Conservation (phyloP, 2,797 vertebrate species). For the Discoglossus pictus region DNA sequence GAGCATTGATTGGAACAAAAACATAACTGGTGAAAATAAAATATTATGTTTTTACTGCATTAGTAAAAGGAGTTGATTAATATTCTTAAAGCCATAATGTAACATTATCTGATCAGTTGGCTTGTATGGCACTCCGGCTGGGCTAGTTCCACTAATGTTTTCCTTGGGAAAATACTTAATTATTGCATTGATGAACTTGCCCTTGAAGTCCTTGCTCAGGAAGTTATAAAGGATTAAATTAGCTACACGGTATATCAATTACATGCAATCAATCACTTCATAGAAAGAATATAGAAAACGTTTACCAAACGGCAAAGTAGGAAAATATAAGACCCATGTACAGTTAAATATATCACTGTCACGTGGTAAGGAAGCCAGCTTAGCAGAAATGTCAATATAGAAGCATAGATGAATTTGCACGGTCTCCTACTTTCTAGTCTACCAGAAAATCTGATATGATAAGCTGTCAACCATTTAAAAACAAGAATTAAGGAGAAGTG, state of each 20-base stretch:
- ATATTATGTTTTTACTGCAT: too few relatives aligned
- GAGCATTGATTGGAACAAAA: too few relatives aligned
- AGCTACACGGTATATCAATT: constrained; percentile 84
- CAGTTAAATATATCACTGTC: constrained; percentile 71
- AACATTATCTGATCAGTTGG: too few relatives aligned
- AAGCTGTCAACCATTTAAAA: constrained; percentile 82
- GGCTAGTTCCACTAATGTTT: constrained; percentile 27
- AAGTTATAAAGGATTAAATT: constrained; percentile 97
- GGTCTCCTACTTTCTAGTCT: constrained; percentile 74
- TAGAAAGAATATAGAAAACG: constrained; percentile 83
- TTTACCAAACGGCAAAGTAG: constrained; percentile 77
- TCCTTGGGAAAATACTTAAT: constrained; percentile 74
- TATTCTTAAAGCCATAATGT: too few relatives aligned
- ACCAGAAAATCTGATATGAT: constrained; percentile 59
- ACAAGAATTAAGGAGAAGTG: constrained; percentile 79
- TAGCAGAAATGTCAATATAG: constrained; percentile 76
- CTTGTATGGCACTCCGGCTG: too few relatives aligned
- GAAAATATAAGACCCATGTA: constrained; percentile 68
- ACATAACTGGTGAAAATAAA: too few relatives aligned
- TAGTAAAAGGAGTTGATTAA: too few relatives aligned
- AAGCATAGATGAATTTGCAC: constrained; percentile 83
- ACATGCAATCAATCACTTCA: constrained; percentile 79
- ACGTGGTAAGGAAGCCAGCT: constrained; percentile 92
- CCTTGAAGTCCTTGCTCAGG: constrained; percentile 86
- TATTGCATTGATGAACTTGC: constrained; percentile 76